Percentiles rank a stretch among this genome's conserved stretches.
phyloP scores from a whole-genome alignment of 2,888 invertebrate genomes.

The Chrysotoxum bicinctum region DNA sequence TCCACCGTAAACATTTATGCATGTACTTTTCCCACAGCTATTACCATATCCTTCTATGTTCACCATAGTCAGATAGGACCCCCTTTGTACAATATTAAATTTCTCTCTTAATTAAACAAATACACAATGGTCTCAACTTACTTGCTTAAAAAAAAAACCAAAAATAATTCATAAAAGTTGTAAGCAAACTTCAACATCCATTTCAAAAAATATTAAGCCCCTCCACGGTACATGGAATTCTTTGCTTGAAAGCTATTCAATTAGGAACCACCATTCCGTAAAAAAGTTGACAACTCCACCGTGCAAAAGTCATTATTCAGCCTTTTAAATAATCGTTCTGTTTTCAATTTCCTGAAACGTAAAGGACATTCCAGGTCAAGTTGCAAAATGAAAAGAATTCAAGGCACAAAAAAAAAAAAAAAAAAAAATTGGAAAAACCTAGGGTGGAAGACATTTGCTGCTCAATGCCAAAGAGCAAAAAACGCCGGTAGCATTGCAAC shows the following conservation, averaged over 20 bases:
- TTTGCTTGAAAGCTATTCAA: slow-evolving; percentile 19
- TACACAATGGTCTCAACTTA: too few relatives aligned
- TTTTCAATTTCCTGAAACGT: slow-evolving; percentile 54
- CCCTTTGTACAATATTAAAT: too few relatives aligned
- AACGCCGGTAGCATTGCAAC: slow-evolving; percentile 48
- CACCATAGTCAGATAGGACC: too few relatives aligned
- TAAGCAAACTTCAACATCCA: not conserved
- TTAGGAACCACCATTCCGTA: slow-evolving; percentile 28
- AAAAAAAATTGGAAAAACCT: not conserved
- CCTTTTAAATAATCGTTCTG: slow-evolving; percentile 31
- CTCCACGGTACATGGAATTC: slow-evolving; percentile 1
- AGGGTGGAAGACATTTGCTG: slow-evolving; percentile 12
- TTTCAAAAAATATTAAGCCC: not conserved
- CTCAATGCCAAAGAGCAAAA: slow-evolving; percentile 44
- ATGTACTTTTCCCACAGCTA: too few relatives aligned
- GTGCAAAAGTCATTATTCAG: slow-evolving; percentile 35
- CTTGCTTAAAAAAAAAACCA: not conserved
- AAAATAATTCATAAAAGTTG: not conserved
- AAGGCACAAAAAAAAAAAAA: slow-evolving; percentile 1
- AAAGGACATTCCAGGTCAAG: slow-evolving; percentile 32
- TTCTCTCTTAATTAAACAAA: too few relatives aligned
- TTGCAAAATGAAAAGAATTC: slow-evolving; percentile 26
- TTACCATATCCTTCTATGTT: too few relatives aligned
- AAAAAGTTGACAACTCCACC: slow-evolving; percentile 35
- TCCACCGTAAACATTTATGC: too few relatives aligned